Conservation (phyloP, 2,888 invertebrate species). For the Aspidiotus destructor region DNA sequence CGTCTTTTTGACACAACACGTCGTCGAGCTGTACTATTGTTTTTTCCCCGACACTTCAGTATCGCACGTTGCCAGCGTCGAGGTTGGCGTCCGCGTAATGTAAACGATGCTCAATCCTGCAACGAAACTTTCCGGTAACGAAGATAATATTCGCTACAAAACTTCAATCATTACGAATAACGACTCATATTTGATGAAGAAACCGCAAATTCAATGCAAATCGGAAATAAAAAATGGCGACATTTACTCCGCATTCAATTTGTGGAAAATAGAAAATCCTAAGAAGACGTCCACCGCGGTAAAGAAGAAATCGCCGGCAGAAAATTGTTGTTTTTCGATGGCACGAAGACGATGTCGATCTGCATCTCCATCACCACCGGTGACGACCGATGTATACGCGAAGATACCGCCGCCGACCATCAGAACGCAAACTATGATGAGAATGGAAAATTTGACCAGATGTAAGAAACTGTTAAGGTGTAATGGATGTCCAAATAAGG, state of each 20-base stretch:
- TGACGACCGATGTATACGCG: slow-evolving; percentile 9
- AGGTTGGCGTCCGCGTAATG: not conserved
- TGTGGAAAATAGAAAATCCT: slow-evolving; percentile 7
- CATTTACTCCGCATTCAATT: slow-evolving; percentile 1
- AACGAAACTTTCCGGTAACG: slow-evolving; percentile 17
- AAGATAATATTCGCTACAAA: slow-evolving; percentile 5
- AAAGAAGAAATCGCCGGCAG: slow-evolving; percentile 21
- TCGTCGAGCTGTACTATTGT: slow-evolving; percentile 3
- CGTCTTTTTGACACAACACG: slow-evolving; percentile 8
- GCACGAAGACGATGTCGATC: slow-evolving; percentile 23
- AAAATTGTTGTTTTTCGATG: slow-evolving; percentile 26
- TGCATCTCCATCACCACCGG: slow-evolving; percentile 10
- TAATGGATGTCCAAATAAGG: slow-evolving; percentile 74
- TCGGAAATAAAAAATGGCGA: slow-evolving; percentile 9
- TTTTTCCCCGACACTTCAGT: slow-evolving; percentile 5
- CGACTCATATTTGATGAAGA: slow-evolving; percentile 8
- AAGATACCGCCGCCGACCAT: not conserved
- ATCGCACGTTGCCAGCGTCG: not conserved
- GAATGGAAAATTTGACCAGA: slow-evolving; percentile 11
- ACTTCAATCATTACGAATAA: slow-evolving; percentile 5
- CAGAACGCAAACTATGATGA: slow-evolving; percentile 13
- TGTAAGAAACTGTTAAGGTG: slow-evolving; percentile 70
- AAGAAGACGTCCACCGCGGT: slow-evolving; percentile 14
- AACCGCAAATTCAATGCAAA: slow-evolving; percentile 12
- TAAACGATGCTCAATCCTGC: slow-evolving; percentile 24